Conservation (phyloP, 2,113 vertebrate genomes). For the Ptychochromis oligacanthus region DNA sequence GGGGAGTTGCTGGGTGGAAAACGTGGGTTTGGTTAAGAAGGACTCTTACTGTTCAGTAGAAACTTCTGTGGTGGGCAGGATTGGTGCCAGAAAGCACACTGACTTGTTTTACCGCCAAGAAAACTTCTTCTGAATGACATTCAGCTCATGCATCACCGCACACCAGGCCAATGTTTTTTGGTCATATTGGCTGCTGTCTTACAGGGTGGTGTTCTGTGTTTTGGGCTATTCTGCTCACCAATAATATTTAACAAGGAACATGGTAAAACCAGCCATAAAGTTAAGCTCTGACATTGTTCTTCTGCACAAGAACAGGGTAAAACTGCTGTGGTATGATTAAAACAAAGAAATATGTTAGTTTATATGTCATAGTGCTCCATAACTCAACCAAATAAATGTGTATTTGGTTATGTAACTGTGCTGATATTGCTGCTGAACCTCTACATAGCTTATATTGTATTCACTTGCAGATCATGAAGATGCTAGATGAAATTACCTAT, state of each 20-base stretch:
- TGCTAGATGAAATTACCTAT: not conserved
- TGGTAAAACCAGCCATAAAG: slow-evolving; percentile 57
- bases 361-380: not conserved
- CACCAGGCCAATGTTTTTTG: not conserved
- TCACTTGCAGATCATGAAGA: slow-evolving; percentile 2
- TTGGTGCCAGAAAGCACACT: slow-evolving; percentile 19
- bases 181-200: slow-evolving; percentile 20
- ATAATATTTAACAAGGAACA: slow-evolving; percentile 63
- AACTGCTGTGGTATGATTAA: slow-evolving; percentile 29
- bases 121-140: slow-evolving; percentile 6
- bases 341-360: slow-evolving; percentile 4
- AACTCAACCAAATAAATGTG: not conserved
- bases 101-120: slow-evolving; percentile 13
- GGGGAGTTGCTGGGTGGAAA: slow-evolving; percentile 8
- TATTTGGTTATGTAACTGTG: slow-evolving; percentile 31
- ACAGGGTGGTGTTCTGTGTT: slow-evolving; percentile 52
- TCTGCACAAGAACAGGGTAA: not conserved
- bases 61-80: slow-evolving; percentile 3
- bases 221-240: slow-evolving; percentile 50
- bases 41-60: not conserved
- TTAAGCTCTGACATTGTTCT: slow-evolving; percentile 32
- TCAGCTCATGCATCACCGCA: not conserved
- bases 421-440: not conserved
- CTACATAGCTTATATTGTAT: not conserved
- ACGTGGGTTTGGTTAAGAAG: slow-evolving; percentile 15